Evolutionary conservation across 2,888 invertebrate species (phyloP).

Genomic region (Anagyrus pseudococci): DNA sequence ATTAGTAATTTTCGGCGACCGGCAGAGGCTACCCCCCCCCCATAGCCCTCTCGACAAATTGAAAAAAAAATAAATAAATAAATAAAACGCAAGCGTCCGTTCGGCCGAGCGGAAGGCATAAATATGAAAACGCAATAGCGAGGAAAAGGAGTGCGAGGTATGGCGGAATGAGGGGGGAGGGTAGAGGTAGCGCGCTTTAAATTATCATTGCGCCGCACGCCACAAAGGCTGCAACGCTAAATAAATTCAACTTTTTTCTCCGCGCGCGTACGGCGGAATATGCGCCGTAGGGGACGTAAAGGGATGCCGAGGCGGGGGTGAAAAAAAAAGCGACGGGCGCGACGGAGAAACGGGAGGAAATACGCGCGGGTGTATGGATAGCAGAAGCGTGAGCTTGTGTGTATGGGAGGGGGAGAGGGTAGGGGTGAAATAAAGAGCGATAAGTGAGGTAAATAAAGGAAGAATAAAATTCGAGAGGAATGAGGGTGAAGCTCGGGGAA

Average conservation of each 20-base stretch:
- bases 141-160: too few species aligned
- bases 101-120: constrained; percentile 30
- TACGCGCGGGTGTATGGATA: not conserved
- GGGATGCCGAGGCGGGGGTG: not conserved
- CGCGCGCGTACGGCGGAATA: constrained; percentile 24
- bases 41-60: constrained; percentile 15
- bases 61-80: too few species aligned
- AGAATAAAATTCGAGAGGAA: not conserved
- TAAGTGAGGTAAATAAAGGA: constrained; percentile 9
- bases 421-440: not conserved
- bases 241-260: constrained; percentile 33
- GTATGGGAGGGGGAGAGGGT: not conserved
- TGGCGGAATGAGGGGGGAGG: too few species aligned
- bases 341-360: not conserved
- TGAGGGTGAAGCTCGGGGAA: too few species aligned
- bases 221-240: constrained; percentile 31
- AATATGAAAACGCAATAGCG: constrained; percentile 32
- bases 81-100: constrained; percentile 12
- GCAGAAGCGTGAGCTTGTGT: not conserved
- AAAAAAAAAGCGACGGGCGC: constrained; percentile 23
- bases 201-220: constrained; percentile 27
- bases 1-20: constrained; percentile 14
- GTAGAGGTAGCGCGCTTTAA: constrained; percentile 21
- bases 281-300: not conserved
- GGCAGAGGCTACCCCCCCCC: not conserved